Base-by-base conservation (phyloP, 2,888 invertebrate genomes). In the Drosophila fulvimacula region DNA sequence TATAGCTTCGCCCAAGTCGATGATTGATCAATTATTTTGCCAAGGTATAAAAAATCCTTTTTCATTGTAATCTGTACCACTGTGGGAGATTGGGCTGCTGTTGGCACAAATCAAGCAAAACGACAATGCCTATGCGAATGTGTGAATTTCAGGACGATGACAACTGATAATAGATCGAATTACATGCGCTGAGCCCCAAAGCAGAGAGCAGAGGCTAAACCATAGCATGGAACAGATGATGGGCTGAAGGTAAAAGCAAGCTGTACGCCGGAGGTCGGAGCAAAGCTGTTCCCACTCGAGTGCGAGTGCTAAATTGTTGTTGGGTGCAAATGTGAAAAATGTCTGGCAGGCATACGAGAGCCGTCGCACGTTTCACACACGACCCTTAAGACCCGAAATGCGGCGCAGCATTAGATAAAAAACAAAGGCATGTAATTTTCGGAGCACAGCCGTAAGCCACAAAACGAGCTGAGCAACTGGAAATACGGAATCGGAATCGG, bases 111-210 rank as follows among this genome's bases (percentile, higher is more conserved):
- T 85, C 88, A 88, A 88, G 79, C 81, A 78, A 76, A 75, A 75
- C 80, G 83, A 81, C 84, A 82, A 75, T 77, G 79, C 75, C 81
- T 71, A 78, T 78, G 76, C 67, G 85, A 82, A 86, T 88, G 84
- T 88, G 88, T 79, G 88, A 86, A 85, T 83, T 89, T 89, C 73
- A 76, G 77, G 81, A 77, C 89, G 88, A 89, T 87, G 90, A 90
- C 90, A 90, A 90, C 89, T 90, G 88, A 90, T 90, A 90, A 90
- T 86, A 86, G 90, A 90, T 90, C 89, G 89, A 90, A 90, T 90
- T 90, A 90, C 90, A 85, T 71, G 77, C 70, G 78, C 66, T 73
- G 75, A 64, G 60, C 77, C 30, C 64, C 17, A 51, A 34, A 38
- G 49, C 21, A 44, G 55, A 59, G 15, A 42, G 42, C 21, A 51